Conservation (phyloP, 2,888 invertebrate genomes). For the Trichogramma dendrolimi region DNA sequence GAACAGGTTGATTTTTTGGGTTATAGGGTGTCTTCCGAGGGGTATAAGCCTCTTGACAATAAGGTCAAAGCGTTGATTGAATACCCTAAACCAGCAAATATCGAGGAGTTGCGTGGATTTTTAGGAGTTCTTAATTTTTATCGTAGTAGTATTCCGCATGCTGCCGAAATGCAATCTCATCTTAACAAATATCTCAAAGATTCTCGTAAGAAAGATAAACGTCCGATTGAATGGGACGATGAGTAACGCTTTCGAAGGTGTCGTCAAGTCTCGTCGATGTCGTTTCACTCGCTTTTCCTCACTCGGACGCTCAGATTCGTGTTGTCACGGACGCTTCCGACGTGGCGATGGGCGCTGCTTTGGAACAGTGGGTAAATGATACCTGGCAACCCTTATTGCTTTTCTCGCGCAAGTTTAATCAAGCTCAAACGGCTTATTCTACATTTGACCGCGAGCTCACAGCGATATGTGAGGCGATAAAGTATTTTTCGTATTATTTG, state of each 20-base stretch:
- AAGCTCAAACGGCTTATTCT: too few species aligned
- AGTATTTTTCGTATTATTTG: too few species aligned
- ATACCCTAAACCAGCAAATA: conserved; percentile 35
- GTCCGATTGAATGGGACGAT: conserved; percentile 21
- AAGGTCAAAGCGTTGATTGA: conserved; percentile 39
- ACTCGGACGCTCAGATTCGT: too few species aligned
- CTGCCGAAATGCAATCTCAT: conserved; percentile 33
- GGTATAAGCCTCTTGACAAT: conserved; percentile 39
- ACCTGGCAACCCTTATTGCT: too few species aligned
- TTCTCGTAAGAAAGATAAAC: conserved; percentile 6
- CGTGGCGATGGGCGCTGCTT: too few species aligned
- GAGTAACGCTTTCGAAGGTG: conserved; percentile 8
- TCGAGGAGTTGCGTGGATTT: conserved; percentile 38
- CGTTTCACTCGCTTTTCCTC: too few species aligned
- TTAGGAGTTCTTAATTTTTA: conserved; percentile 47
- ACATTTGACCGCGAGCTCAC: too few species aligned
- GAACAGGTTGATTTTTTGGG: conserved; percentile 36
- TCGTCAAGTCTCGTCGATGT: conserved; percentile 6
- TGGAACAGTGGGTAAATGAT: too few species aligned
- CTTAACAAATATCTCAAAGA: conserved; percentile 11
- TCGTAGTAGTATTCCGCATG: conserved; percentile 40
- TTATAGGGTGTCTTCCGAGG: conserved; percentile 30
- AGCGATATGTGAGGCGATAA: too few species aligned
- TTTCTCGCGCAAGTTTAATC: too few species aligned
- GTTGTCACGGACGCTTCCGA: too few species aligned